A percentile compares a stretch with the other conserved stretches of the same genome.
phyloP scores from a whole-genome alignment of 2,888 invertebrate species.

The Polietes domitor region DNA sequence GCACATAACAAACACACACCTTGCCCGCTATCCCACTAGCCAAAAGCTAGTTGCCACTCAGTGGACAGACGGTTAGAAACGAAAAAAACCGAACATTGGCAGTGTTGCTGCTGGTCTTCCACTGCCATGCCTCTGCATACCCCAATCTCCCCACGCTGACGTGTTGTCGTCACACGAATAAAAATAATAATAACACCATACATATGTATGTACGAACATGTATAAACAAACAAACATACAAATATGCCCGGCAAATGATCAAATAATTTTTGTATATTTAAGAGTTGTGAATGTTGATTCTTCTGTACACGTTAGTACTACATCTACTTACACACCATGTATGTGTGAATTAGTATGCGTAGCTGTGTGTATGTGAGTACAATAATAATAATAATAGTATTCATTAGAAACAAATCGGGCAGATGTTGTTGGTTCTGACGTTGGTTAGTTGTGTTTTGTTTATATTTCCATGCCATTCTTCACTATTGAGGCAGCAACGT shows the following conservation, averaged over 20 bases:
- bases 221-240: constrained; percentile 24
- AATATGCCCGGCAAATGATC: constrained; percentile 25
- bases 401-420: background rate
- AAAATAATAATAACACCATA: constrained; percentile 33
- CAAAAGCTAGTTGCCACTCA: background rate
- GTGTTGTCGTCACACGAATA: constrained; percentile 32
- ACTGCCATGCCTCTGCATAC: background rate
- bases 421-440: constrained; percentile 31
- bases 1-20: background rate
- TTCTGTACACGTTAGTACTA: background rate
- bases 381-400: background rate
- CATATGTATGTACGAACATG: constrained; percentile 27
- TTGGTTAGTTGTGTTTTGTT: constrained; percentile 67
- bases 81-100: too few relatives aligned
- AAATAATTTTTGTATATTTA: constrained; percentile 11
- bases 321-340: too few relatives aligned
- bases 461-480: constrained; percentile 74
- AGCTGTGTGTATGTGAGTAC: background rate
- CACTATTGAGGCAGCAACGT: constrained; percentile 44
- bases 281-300: constrained; percentile 19
- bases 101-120: background rate
- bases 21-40: background rate
- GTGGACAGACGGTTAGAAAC: too few relatives aligned
- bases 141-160: background rate
- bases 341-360: background rate